Evolutionary conservation across 2,797 vertebrate genomes (phyloP), one percentile per base, ranked within the genome.

Genomic region (Peromyscus nudipes): DNA sequence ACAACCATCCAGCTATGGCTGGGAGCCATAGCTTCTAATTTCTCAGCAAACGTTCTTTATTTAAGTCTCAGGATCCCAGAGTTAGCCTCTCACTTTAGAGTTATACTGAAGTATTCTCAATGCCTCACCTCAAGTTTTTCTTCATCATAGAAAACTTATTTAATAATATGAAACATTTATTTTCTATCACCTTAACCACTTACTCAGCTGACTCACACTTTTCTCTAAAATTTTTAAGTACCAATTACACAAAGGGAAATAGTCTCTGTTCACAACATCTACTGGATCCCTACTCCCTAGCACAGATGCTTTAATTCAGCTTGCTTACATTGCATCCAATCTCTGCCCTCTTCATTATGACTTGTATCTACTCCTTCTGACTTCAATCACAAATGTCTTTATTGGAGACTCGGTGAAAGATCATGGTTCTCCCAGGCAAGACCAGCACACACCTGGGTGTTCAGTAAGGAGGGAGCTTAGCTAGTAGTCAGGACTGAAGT

Each of bases 181-280:
- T 69, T 31, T 85, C 29, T 82, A 46, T 83, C 79, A 95, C n/a
- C 27, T 90, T 93, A 34, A 86, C 7, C 87, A 17, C 65, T 95
- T 94, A n/a, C 90, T 31, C 12, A 90, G 65, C 67, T 73, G 80
- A 81, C 92, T 96, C 71, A 14, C 81, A 86, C 69, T 77, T 92
- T 52, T 4, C 29, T 11, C 40, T 25, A 91, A 46, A 95, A 89
- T 3, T 69, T 80, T 87, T 85, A 85, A 91, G 19, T 27, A 92
- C 8, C 25, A 89, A 65, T 80, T 92, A 88, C 11, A 91, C 43
- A 6, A 87, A 96, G 86, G 43, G 9, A 71, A 88, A 34, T 55
- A 62, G 19, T 84, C 23, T 71, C 67, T 86, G 37, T 37, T 83
- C 49, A 27, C 86, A 65, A 93, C 23, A 40, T 40, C 73, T 92